These are phyloP conservation scores for Gobius niger DNA, from an alignment of 2,113 vertebrate species.

Conservation along the genomic window DNA sequence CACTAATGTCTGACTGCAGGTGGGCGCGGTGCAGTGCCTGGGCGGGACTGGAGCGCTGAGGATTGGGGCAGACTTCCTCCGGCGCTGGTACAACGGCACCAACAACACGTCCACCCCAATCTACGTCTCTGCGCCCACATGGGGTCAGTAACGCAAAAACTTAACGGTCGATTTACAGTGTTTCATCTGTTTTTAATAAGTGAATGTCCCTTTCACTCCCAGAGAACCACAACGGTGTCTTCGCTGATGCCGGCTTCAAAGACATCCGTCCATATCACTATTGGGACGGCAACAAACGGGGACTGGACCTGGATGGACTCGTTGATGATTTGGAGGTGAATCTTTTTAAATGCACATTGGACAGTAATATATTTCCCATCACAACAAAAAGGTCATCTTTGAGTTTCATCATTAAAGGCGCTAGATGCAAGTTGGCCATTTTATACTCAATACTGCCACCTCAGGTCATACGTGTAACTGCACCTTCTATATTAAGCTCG, in stretches of 20 bases:
- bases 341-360: no score
- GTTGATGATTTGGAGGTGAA: slow-evolving; percentile 87
- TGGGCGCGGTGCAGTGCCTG: slow-evolving; percentile 87
- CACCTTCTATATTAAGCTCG: no score
- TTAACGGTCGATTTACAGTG: no score
- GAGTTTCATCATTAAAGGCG: background rate
- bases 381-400: no score
- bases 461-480: no score
- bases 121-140: slow-evolving; percentile 90
- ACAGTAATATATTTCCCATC: no score
- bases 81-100: slow-evolving; percentile 91
- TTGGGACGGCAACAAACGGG: slow-evolving; percentile 86
- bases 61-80: slow-evolving; percentile 90
- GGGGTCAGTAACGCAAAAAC: slow-evolving; percentile 78
- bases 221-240: slow-evolving; percentile 96
- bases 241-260: slow-evolving; percentile 89
- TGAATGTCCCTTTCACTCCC: background rate
- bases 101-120: slow-evolving; percentile 88
- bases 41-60: slow-evolving; percentile 90
- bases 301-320: slow-evolving; percentile 83
- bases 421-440: no score
- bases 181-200: no score
- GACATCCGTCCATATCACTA: slow-evolving; percentile 90
- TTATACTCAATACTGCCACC: no score
- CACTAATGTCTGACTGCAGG: slow-evolving; percentile 66